Conservation (phyloP, 2,888 invertebrate species). For the Cancer borealis region DNA sequence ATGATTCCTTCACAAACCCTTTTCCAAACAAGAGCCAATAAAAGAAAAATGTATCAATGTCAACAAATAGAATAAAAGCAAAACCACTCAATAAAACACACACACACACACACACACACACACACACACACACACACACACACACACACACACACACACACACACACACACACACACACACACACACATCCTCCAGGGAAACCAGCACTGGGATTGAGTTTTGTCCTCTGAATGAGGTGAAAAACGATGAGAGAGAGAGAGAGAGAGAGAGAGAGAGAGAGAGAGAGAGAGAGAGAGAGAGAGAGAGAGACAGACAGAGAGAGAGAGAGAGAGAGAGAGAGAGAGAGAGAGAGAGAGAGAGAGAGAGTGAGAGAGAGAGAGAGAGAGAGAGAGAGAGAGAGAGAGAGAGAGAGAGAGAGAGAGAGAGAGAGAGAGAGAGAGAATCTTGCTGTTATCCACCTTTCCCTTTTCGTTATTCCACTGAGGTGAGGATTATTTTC, state of each 20-base stretch:
- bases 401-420: constrained; percentile 2
- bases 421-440: constrained; percentile 20
- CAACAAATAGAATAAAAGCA: no score
- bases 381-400: constrained; percentile 1
- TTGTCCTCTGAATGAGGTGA: neutral
- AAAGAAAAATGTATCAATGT: no score
- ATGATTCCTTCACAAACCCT: no score
- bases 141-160: no score
- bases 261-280: constrained; percentile 11
- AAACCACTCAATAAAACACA: no score
- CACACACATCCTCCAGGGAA: no score
- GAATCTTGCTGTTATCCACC: neutral
- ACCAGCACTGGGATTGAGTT: neutral
- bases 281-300: constrained; percentile 11
- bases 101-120: no score
- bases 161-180: no score
- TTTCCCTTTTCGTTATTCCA: no score
- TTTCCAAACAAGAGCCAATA: no score
- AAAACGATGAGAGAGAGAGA: neutral
- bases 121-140: no score
- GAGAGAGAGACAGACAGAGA: neutral
- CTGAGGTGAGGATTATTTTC: no score
- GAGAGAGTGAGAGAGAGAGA: neutral
- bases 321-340: constrained; percentile 1
- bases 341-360: constrained; percentile 1